These are phyloP conservation scores for Achroia grisella DNA, from an alignment of 1,140 invertebrate genomes.

Conservation along the genomic window DNA sequence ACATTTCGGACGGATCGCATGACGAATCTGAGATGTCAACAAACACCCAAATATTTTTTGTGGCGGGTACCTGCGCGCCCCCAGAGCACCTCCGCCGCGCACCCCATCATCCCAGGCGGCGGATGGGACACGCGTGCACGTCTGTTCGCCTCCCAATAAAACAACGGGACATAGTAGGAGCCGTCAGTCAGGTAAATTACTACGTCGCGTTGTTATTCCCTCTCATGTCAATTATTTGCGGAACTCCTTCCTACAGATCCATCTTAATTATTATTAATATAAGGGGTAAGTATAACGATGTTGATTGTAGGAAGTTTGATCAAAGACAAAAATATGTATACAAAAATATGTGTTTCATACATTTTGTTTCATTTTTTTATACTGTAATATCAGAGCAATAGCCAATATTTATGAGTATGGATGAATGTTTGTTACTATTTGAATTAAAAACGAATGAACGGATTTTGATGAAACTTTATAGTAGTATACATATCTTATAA, in stretches of 20 bases:
- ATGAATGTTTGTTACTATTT: too few relatives aligned
- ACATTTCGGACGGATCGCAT: constrained; percentile 13
- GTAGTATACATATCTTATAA: too few relatives aligned
- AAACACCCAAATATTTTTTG: constrained; percentile 48
- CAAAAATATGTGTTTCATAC: too few relatives aligned
- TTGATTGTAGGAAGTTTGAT: too few relatives aligned
- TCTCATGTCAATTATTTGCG: constrained; percentile 13
- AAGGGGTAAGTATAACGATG: too few relatives aligned
- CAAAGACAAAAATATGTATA: too few relatives aligned
- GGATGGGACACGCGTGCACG: constrained; percentile 26
- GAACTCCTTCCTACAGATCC: constrained; percentile 10
- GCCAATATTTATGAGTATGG: too few relatives aligned
- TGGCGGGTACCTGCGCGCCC: constrained; percentile 28
- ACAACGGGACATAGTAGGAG: constrained; percentile 22
- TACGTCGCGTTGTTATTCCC: constrained; percentile 12
- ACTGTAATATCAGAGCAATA: too few relatives aligned
- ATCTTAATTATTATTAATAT: not conserved
- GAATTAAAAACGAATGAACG: too few relatives aligned
- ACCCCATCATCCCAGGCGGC: constrained; percentile 3
- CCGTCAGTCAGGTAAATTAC: constrained; percentile 20
- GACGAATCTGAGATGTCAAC: constrained; percentile 50
- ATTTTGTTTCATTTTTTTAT: too few relatives aligned
- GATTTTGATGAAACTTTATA: too few relatives aligned
- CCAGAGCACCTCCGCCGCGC: constrained; percentile 4
- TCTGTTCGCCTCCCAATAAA: constrained; percentile 47